Percentiles rank a stretch among this genome's conserved stretches.
Conservation (phyloP, 2,888 invertebrate genomes). For the Tetropium fuscum region DNA sequence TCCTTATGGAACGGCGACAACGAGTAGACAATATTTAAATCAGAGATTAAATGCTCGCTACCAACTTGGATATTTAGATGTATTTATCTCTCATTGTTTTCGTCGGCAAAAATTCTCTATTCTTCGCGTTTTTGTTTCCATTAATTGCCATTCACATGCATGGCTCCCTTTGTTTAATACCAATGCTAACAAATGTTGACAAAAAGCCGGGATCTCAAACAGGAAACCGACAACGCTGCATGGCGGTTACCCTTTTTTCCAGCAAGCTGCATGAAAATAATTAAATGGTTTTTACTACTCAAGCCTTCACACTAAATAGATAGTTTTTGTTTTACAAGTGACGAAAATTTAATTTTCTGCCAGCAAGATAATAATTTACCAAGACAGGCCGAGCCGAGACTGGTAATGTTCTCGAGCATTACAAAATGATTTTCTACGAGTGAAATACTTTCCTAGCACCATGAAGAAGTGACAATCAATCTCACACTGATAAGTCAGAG, state of each 20-base stretch:
- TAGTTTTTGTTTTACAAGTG: too few species aligned
- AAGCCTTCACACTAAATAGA: too few species aligned
- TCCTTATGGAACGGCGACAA: constrained; percentile 31
- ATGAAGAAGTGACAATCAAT: too few species aligned
- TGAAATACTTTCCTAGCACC: too few species aligned
- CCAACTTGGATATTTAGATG: constrained; percentile 56
- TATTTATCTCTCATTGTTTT: constrained; percentile 59
- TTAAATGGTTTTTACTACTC: too few species aligned
- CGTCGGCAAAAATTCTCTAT: constrained; percentile 54
- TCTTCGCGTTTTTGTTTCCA: constrained; percentile 53
- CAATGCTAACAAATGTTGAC: constrained; percentile 17
- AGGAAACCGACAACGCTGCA: constrained; percentile 4
- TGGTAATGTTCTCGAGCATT: too few species aligned
- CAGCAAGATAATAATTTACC: too few species aligned
- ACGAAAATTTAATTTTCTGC: too few species aligned
- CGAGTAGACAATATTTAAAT: constrained; percentile 50
- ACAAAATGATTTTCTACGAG: too few species aligned
- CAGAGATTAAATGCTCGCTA: constrained; percentile 44
- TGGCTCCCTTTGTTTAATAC: constrained; percentile 33
- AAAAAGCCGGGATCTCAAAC: constrained; percentile 10
- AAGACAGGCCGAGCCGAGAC: too few species aligned
- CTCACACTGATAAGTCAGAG: too few species aligned
- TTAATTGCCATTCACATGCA: constrained; percentile 59
- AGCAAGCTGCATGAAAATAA: neutral
- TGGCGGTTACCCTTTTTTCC: neutral